These are phyloP conservation scores for Rhodeus uyekii DNA, from an alignment of 2,797 vertebrate genomes.

Conservation along the genomic window DNA sequence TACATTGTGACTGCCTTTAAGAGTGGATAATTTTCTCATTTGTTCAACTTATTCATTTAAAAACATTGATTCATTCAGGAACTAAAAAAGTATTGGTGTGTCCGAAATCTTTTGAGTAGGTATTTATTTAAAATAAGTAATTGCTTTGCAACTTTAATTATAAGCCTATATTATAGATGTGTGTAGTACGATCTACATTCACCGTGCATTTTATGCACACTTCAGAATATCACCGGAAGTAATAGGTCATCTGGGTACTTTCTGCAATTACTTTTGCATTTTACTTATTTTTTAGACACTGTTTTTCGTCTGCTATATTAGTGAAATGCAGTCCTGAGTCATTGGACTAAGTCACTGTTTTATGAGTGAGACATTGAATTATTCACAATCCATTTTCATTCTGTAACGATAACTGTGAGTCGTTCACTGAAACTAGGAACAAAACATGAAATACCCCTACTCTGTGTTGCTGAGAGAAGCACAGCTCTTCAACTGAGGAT, in stretches of 20 bases:
- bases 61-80: neutral
- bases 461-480: neutral
- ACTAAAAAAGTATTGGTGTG: neutral
- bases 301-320: neutral
- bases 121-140: too few relatives aligned
- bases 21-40: neutral
- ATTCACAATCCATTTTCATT: neutral
- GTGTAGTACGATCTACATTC: too few relatives aligned
- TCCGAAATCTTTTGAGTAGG: too few relatives aligned
- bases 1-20: neutral
- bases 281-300: too few relatives aligned
- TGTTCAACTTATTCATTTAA: neutral
- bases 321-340: neutral
- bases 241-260: too few relatives aligned
- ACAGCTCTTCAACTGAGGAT: neutral
- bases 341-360: neutral
- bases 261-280: too few relatives aligned
- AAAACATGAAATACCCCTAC: neutral
- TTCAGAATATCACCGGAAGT: too few relatives aligned
- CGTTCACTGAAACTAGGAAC: neutral
- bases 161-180: too few relatives aligned
- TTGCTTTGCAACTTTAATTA: too few relatives aligned
- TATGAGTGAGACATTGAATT: neutral
- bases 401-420: neutral
- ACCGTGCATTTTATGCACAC: too few relatives aligned